Conservation (phyloP, 1,140 invertebrate genomes). For the Daktulosphaira vitifoliae region DNA sequence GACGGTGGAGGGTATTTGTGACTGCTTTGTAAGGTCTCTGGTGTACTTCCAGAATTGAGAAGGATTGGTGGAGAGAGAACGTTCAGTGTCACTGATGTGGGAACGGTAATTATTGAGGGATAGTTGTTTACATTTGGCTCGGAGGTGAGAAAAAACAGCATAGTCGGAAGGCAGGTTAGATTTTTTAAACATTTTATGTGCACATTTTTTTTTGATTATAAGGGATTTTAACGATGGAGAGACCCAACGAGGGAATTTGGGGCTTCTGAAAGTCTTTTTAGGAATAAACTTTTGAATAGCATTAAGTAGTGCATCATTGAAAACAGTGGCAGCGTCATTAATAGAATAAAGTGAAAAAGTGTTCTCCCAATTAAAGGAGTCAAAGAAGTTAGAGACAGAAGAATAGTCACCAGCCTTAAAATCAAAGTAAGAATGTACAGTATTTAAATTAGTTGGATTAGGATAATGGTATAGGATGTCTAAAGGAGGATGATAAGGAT, state of each 20-base stretch:
- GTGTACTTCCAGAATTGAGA: neutral
- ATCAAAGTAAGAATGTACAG: neutral
- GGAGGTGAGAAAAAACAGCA: neutral
- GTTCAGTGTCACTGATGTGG: neutral
- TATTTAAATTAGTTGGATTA: neutral
- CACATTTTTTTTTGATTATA: neutral
- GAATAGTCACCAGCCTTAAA: neutral
- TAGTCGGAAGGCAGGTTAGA: neutral
- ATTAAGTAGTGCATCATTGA: neutral
- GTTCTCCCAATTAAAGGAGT: neutral
- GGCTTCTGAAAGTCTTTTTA: neutral
- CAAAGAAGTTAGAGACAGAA: neutral
- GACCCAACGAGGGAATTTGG: neutral
- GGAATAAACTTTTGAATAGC: neutral
- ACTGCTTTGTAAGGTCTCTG: neutral
- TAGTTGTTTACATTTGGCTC: neutral
- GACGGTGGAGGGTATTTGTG: neutral
- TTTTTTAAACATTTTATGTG: neutral
- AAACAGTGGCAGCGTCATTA: neutral
- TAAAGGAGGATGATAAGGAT: neutral
- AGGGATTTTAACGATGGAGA: neutral
- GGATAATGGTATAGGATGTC: neutral
- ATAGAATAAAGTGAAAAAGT: neutral
- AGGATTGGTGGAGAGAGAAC: neutral
- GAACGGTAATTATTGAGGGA: neutral